These are phyloP conservation scores for Paramormyrops hopkinsi DNA, from an alignment of 2,797 vertebrate species.

Conservation along the genomic window DNA sequence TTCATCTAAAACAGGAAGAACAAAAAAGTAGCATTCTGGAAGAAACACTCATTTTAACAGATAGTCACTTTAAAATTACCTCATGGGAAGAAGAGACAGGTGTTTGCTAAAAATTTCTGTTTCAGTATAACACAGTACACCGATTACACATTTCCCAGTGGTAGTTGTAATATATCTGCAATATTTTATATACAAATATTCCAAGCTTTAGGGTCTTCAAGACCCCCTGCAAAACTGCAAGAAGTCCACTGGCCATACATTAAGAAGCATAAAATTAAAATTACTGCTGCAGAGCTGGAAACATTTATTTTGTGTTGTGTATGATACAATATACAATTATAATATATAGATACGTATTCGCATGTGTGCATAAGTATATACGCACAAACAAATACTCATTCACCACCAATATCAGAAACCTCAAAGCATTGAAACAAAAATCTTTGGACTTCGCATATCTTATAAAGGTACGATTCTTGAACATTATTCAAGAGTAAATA, in stretches of 20 bases:
- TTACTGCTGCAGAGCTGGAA: constrained; percentile 52
- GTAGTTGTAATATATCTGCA: constrained; percentile 4
- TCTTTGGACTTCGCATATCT: constrained; percentile 63
- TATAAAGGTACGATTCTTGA: constrained; percentile 48
- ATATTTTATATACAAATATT: constrained; percentile 8
- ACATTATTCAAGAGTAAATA: constrained; percentile 40
- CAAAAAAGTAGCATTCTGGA: constrained; percentile 7
- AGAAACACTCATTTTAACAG: neutral
- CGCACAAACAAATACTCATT: constrained; percentile 17
- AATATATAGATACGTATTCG: constrained; percentile 50
- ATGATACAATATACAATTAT: constrained; percentile 44
- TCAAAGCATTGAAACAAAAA: constrained; percentile 32
- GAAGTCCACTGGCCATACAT: constrained; percentile 45
- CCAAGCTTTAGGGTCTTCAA: neutral
- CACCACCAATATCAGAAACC: constrained; percentile 45
- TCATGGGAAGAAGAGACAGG: constrained; percentile 28
- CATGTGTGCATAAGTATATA: constrained; percentile 20
- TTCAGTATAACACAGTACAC: constrained; percentile 5
- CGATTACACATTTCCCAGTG: neutral
- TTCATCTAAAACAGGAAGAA: constrained; percentile 33
- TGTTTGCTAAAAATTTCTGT: constrained; percentile 12
- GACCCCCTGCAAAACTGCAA: constrained; percentile 45
- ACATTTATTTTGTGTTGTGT: constrained; percentile 45
- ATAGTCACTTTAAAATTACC: constrained; percentile 1
- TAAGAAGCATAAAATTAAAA: constrained; percentile 35